These are phyloP conservation scores for Microcebus tavaratra DNA, from an alignment of 2,113 vertebrate genomes.

Conservation along the genomic window DNA sequence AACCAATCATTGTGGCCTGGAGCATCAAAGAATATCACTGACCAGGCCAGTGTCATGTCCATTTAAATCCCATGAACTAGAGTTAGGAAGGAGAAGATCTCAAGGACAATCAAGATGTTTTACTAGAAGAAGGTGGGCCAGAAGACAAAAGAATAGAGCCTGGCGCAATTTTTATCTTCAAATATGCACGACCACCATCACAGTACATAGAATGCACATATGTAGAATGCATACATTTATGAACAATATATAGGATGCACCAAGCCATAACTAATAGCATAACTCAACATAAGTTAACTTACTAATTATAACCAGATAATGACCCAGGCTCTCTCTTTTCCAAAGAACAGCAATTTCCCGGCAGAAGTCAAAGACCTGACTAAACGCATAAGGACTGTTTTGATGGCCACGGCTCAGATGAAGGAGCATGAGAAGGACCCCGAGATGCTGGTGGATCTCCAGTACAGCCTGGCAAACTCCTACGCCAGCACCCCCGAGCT, in stretches of 20 bases:
- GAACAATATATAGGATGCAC: background rate
- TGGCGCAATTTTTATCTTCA: background rate
- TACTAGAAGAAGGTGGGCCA: background rate
- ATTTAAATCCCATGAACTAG: background rate
- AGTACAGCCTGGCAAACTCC: slow-evolving; percentile 98
- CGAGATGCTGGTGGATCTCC: slow-evolving; percentile 98
- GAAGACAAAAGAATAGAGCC: background rate
- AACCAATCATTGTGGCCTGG: background rate
- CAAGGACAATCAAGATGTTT: background rate
- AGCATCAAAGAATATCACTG: background rate
- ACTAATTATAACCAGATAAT: slow-evolving; percentile 1
- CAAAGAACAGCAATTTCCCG: slow-evolving; percentile 95
- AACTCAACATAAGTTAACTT: background rate
- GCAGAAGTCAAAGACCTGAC: slow-evolving; percentile 98
- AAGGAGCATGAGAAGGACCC: slow-evolving; percentile 99
- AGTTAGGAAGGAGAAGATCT: background rate
- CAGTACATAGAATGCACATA: background rate
- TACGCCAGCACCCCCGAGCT: slow-evolving; percentile 98
- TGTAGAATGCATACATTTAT: background rate
- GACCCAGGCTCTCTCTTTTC: slow-evolving; percentile 81
- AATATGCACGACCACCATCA: background rate
- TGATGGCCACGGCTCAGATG: slow-evolving; percentile 99
- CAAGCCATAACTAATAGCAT: background rate
- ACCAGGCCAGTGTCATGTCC: background rate
- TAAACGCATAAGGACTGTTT: slow-evolving; percentile 95